Percentiles rank a stretch among this genome's conserved stretches.
These are phyloP conservation scores for Grantiella picta DNA, from an alignment of 2,113 vertebrate species.

Conservation along the genomic window DNA sequence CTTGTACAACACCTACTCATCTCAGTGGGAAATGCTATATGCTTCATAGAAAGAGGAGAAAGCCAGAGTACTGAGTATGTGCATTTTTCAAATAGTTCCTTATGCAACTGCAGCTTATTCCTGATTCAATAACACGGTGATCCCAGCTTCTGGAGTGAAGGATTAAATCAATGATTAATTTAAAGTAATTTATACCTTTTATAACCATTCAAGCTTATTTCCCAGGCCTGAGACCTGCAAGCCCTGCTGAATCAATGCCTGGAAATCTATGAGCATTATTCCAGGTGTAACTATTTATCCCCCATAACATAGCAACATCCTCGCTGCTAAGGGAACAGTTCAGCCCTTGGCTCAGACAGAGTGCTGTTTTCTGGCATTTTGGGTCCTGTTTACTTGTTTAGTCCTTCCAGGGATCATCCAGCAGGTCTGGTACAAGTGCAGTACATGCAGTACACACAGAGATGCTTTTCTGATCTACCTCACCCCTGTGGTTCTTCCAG, in stretches of 20 bases:
- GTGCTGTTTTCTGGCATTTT: not conserved
- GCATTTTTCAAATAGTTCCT: not conserved
- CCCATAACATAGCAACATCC: not conserved
- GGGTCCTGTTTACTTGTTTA: not conserved
- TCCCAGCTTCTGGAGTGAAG: not conserved
- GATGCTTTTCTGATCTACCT: not conserved
- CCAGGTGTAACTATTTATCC: not conserved
- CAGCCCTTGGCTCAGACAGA: not conserved
- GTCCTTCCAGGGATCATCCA: not conserved
- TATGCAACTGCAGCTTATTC: not conserved
- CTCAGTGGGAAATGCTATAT: not conserved
- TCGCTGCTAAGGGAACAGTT: not conserved
- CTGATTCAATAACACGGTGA: not conserved
- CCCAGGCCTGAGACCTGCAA: not conserved
- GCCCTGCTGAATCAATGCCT: not conserved
- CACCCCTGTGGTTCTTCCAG: not conserved
- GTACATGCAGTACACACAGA: not conserved
- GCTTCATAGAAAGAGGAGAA: conserved; percentile 6
- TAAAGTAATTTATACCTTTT: conserved; percentile 22
- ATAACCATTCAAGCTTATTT: not conserved
- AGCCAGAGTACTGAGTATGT: not conserved
- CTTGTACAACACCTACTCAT: conserved; percentile 13
- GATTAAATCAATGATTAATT: conserved; percentile 36
- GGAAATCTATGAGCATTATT: not conserved
- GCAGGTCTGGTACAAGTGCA: not conserved